Conservation (phyloP, 2,797 vertebrate species). For the Centroberyx gerrardi region DNA sequence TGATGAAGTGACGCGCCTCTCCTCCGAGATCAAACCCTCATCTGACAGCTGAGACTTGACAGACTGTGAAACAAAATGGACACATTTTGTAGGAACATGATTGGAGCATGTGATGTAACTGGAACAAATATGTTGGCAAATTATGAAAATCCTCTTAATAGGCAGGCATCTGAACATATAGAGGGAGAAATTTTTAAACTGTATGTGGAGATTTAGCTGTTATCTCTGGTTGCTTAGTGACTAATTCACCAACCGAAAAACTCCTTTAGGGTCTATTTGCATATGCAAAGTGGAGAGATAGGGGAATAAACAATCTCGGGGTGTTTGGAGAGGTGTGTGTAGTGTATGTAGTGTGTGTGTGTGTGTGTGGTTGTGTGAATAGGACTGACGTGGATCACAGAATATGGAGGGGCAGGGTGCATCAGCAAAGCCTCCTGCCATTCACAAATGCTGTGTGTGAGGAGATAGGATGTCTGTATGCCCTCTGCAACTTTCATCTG, state of each 20-base stretch:
- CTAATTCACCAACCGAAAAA: conserved; percentile 54
- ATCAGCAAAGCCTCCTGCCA: conserved; percentile 56
- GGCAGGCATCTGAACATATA: conserved; percentile 32
- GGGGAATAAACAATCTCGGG: conserved; percentile 54
- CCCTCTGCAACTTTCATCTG: conserved; percentile 27
- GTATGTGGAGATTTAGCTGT: conserved; percentile 38
- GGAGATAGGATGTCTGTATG: conserved; percentile 37
- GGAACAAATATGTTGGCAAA: conserved; percentile 38
- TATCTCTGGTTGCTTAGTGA: conserved; percentile 71
- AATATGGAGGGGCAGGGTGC: conserved; percentile 39
- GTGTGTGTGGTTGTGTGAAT: conserved; percentile 22
- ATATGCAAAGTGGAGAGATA: conserved; percentile 70
- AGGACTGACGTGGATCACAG: conserved; percentile 66
- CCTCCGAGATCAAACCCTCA: background rate
- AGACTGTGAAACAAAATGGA: background rate
- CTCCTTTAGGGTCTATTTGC: conserved; percentile 65
- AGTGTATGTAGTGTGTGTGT: conserved; percentile 34
- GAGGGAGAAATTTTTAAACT: conserved; percentile 17
- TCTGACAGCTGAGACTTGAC: background rate
- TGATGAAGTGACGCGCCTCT: conserved; percentile 1
- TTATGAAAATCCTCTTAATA: conserved; percentile 52
- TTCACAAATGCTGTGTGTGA: conserved; percentile 28
- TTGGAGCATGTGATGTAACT: conserved; percentile 27
- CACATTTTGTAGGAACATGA: conserved; percentile 17
- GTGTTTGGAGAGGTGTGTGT: conserved; percentile 45